phyloP scores from a whole-genome alignment of 1,140 invertebrate genomes.

The Portunus trituberculatus region DNA sequence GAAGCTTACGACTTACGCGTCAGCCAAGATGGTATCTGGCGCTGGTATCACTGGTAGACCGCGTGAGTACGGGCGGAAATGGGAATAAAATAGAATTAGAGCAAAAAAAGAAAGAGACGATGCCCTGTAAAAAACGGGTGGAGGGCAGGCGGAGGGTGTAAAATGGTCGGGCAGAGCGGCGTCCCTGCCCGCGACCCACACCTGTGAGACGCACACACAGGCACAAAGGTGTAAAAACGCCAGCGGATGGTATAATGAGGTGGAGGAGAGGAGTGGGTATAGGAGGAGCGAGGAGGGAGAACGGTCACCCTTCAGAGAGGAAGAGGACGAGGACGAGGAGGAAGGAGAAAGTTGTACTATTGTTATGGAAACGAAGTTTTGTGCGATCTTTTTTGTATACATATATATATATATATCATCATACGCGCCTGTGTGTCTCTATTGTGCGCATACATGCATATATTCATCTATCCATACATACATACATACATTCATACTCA shows the following conservation, averaged over 20 bases:
- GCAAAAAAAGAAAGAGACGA: constrained; percentile 43
- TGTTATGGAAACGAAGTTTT: background rate
- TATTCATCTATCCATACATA: background rate
- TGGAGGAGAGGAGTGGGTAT: constrained; percentile 33
- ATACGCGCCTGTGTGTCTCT: background rate
- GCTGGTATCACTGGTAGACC: constrained; percentile 37
- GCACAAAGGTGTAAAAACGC: constrained; percentile 67
- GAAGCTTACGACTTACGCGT: background rate
- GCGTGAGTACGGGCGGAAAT: constrained; percentile 11
- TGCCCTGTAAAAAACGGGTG: constrained; percentile 4
- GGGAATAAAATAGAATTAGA: constrained; percentile 33
- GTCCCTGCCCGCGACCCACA: constrained; percentile 41
- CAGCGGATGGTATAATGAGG: constrained; percentile 65
- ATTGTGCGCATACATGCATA: background rate
- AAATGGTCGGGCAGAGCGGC: constrained; percentile 39
- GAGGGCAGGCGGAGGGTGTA: constrained; percentile 42
- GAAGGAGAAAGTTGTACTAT: background rate
- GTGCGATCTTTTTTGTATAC: background rate
- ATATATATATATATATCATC: constrained; percentile 14
- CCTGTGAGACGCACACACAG: constrained; percentile 52
- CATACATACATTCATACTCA: background rate
- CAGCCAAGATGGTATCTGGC: constrained; percentile 31
- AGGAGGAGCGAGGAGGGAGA: background rate
- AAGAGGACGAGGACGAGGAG: background rate
- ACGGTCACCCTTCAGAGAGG: background rate